A percentile compares a stretch with the other conserved stretches of the same genome.
These are phyloP conservation scores for Entelurus aequoreus DNA, from an alignment of 2,113 vertebrate genomes.

Conservation along the genomic window DNA sequence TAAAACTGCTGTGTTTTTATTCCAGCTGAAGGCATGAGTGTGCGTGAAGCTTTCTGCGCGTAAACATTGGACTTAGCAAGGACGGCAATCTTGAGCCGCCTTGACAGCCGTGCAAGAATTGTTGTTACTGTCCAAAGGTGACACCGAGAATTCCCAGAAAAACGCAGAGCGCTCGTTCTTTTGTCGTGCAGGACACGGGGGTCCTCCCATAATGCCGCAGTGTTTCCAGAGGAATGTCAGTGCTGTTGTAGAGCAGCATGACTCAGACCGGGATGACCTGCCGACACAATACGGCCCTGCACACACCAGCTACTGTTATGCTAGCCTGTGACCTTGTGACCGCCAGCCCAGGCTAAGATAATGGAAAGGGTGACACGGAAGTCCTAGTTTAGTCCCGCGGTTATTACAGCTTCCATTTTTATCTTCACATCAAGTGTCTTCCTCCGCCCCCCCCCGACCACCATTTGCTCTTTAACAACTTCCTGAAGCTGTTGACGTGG, in stretches of 20 bases:
- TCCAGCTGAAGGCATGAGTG: too few species aligned
- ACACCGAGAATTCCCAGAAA: slow-evolving; percentile 35
- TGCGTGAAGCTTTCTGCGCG: too few species aligned
- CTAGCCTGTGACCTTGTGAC: slow-evolving; percentile 56
- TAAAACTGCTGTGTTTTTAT: too few species aligned
- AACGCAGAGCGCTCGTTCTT: slow-evolving; percentile 30
- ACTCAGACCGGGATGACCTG: slow-evolving; percentile 51
- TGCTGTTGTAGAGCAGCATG: slow-evolving; percentile 46
- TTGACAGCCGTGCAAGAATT: slow-evolving; percentile 1
- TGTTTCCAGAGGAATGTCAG: slow-evolving; percentile 62
- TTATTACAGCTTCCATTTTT: slow-evolving; percentile 30
- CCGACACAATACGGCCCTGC: slow-evolving; percentile 47
- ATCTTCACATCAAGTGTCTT: not conserved
- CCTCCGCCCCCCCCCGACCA: not conserved
- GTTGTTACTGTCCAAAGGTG: slow-evolving; percentile 19
- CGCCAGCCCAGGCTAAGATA: slow-evolving; percentile 25
- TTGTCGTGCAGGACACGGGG: slow-evolving; percentile 37
- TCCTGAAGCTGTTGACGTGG: slow-evolving; percentile 18
- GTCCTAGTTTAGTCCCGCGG: slow-evolving; percentile 39
- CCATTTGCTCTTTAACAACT: slow-evolving; percentile 17
- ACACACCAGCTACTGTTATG: slow-evolving; percentile 52
- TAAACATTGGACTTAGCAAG: too few species aligned
- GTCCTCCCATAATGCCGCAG: slow-evolving; percentile 44
- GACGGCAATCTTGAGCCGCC: not conserved
- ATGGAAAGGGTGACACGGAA: slow-evolving; percentile 53